These are phyloP conservation scores for Liasis olivaceus DNA, from an alignment of 2,797 vertebrate genomes.

Conservation along the genomic window DNA sequence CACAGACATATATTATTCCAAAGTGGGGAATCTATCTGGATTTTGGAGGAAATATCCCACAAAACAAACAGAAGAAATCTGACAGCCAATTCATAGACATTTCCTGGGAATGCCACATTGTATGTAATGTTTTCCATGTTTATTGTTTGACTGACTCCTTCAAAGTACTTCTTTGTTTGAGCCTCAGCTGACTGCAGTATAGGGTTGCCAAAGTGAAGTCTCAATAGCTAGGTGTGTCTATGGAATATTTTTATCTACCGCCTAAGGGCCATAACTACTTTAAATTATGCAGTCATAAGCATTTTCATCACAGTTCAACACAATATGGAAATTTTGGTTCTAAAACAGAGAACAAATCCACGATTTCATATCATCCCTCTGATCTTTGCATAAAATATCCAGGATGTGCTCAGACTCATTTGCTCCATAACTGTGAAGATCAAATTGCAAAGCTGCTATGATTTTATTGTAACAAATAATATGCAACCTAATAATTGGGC, in stretches of 20 bases:
- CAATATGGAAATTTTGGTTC: neutral
- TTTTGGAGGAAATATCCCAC: neutral
- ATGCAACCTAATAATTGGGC: neutral
- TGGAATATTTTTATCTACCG: neutral
- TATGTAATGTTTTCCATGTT: neutral
- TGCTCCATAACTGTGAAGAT: neutral
- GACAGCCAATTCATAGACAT: neutral
- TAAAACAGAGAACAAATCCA: neutral
- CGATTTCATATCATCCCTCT: neutral
- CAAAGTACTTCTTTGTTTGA: neutral
- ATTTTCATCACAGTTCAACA: neutral
- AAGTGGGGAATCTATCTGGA: neutral
- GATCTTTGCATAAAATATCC: neutral
- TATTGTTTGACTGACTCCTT: neutral
- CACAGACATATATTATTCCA: neutral
- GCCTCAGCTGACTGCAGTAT: neutral
- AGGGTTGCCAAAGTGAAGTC: neutral
- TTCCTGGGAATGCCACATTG: neutral
- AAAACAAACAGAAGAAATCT: conserved; percentile 5
- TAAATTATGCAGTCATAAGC: neutral
- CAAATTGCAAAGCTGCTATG: neutral
- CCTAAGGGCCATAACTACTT: neutral
- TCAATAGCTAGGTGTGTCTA: neutral
- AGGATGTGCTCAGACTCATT: neutral
- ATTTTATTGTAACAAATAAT: neutral